phyloP scores from a whole-genome alignment of 2,113 vertebrate genomes.

The Gulo gulo region DNA sequence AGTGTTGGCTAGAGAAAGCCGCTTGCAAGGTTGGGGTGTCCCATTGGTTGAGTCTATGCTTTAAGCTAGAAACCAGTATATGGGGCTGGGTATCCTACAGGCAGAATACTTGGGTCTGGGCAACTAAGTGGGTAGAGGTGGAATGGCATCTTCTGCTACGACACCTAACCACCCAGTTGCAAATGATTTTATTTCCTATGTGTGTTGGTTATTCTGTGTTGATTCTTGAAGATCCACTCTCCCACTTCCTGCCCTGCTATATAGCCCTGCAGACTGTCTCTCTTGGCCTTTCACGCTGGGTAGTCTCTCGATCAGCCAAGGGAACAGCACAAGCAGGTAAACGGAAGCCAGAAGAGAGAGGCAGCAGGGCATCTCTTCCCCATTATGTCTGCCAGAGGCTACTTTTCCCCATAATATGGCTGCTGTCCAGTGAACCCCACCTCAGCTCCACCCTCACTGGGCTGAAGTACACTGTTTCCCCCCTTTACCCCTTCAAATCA shows the following conservation, averaged over 20 bases:
- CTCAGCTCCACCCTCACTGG: neutral
- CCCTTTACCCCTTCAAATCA: neutral
- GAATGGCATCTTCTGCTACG: neutral
- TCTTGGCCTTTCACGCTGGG: neutral
- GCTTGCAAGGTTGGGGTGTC: neutral
- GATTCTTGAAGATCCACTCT: accelerated
- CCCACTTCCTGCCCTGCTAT: neutral
- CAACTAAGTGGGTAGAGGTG: neutral
- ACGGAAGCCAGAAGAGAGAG: neutral
- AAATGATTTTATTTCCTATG: neutral
- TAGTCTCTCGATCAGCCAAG: neutral
- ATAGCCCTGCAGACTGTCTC: neutral
- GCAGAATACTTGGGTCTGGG: neutral
- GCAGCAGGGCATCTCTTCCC: accelerated
- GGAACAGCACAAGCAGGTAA: neutral
- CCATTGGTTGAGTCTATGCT: neutral
- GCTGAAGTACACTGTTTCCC: neutral
- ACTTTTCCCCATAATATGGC: neutral
- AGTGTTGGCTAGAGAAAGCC: neutral
- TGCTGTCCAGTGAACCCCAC: neutral
- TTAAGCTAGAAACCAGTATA: neutral
- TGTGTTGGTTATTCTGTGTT: neutral
- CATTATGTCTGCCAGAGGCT: neutral
- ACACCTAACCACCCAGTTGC: neutral
- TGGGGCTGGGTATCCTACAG: neutral